Conservation (phyloP, 2,113 vertebrate genomes). For the Eurystomus gularis region DNA sequence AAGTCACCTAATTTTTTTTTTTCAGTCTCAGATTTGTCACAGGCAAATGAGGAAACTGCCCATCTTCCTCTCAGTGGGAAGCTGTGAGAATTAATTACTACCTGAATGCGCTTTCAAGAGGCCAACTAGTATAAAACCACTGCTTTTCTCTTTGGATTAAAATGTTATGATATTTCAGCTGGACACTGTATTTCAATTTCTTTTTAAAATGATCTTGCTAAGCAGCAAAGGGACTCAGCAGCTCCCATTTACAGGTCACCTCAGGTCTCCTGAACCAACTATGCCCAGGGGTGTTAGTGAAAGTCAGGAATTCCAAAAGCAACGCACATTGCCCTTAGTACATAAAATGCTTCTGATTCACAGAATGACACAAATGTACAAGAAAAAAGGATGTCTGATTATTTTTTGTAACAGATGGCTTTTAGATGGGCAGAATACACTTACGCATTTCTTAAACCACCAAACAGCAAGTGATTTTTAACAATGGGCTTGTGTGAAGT, state of each 20-base stretch:
- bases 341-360: conserved; percentile 46
- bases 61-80: neutral
- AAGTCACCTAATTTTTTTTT: neutral
- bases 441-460: neutral
- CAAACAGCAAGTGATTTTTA: conserved; percentile 24
- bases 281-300: neutral
- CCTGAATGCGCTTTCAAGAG: neutral
- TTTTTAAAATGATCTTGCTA: neutral
- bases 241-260: conserved; percentile 48
- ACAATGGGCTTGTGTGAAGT: conserved; percentile 60
- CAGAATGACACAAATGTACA: conserved; percentile 56
- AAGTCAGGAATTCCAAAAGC: conserved; percentile 53
- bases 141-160: conserved; percentile 22
- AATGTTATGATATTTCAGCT: neutral
- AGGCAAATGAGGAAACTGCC: neutral
- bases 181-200: neutral
- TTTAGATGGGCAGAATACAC: conserved; percentile 37
- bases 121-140: neutral
- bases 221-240: conserved; percentile 18
- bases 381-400: conserved; percentile 12
- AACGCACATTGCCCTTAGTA: conserved; percentile 45
- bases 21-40: neutral
- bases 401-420: conserved; percentile 50
- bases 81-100: neutral
- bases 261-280: conserved; percentile 50